phyloP scores from a whole-genome alignment of 2,888 invertebrate genomes.

The Elysia crispata region DNA sequence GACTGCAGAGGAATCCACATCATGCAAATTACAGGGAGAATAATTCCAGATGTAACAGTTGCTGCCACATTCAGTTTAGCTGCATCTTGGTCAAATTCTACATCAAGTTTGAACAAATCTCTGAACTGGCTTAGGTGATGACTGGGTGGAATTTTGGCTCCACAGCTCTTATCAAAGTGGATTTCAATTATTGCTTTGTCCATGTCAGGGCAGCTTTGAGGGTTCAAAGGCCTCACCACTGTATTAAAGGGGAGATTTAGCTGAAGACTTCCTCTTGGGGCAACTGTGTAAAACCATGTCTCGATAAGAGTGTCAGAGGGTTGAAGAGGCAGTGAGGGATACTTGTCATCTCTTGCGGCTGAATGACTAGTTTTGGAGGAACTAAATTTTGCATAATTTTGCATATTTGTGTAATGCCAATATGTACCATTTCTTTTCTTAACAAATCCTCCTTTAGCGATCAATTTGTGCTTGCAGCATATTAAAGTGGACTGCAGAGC shows the following conservation, averaged over 20 bases:
- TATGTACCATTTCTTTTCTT: no score
- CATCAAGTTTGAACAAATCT: conserved; percentile 39
- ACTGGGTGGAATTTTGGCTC: conserved; percentile 5
- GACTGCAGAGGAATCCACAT: conserved; percentile 40
- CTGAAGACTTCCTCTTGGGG: conserved; percentile 32
- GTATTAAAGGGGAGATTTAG: conserved; percentile 44
- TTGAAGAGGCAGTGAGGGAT: no score
- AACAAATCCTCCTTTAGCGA: no score
- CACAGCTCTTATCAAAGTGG: conserved; percentile 19
- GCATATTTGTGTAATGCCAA: no score
- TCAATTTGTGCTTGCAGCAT: no score
- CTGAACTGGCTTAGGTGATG: conserved; percentile 42
- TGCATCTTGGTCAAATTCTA: conserved; percentile 44
- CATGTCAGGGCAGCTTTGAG: conserved; percentile 41
- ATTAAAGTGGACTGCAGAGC: no score
- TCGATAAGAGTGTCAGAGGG: conserved; percentile 37
- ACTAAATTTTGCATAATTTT: no score
- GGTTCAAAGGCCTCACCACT: conserved; percentile 26
- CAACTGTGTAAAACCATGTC: conserved; percentile 47
- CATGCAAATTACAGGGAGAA: conserved; percentile 32
- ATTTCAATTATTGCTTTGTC: conserved; percentile 46
- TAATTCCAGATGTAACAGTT: conserved; percentile 31
- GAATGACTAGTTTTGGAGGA: no score
- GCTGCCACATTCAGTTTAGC: conserved; percentile 46
- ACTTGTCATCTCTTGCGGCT: no score